Conservation (phyloP, 2,888 invertebrate genomes). For the Ennomos fuscantarius region DNA sequence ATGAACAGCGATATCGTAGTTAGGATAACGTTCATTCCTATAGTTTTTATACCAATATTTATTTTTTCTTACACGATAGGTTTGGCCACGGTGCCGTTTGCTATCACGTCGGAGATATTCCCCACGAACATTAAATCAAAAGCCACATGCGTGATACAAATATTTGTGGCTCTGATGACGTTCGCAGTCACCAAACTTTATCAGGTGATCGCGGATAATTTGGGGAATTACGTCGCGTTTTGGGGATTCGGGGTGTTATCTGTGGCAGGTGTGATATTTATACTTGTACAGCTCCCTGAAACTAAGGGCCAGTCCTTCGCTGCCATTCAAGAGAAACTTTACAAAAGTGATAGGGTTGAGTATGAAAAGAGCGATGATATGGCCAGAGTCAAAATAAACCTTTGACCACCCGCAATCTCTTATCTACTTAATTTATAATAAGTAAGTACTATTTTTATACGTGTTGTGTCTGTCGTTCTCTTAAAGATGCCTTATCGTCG, state of each 20-base stretch:
- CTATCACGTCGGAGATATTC: conserved; percentile 87
- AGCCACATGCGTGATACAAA: conserved; percentile 86
- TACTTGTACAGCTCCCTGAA: conserved; percentile 82
- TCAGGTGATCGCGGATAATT: conserved; percentile 79
- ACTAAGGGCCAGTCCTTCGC: conserved; percentile 86
- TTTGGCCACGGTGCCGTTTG: conserved; percentile 87
- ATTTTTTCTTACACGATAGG: conserved; percentile 87
- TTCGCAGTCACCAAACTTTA: conserved; percentile 86
- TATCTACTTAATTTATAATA: neutral
- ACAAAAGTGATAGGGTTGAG: conserved; percentile 65
- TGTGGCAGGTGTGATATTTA: conserved; percentile 80
- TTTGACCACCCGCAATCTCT: conserved; percentile 41
- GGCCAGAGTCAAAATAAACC: conserved; percentile 66
- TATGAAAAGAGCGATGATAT: conserved; percentile 68
- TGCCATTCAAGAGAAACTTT: conserved; percentile 82
- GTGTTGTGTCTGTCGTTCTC: conserved; percentile 3
- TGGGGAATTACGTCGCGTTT: conserved; percentile 82
- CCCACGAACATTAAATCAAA: conserved; percentile 87
- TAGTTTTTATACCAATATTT: conserved; percentile 85
- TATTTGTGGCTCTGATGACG: conserved; percentile 85
- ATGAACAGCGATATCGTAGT: conserved; percentile 72
- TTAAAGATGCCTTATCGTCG: conserved; percentile 1
- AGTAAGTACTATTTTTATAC: neutral
- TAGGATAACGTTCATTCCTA: conserved; percentile 82
- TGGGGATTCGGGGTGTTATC: conserved; percentile 83